Conservation (phyloP, 2,797 vertebrate species). For the Crypturellus tataupa region DNA sequence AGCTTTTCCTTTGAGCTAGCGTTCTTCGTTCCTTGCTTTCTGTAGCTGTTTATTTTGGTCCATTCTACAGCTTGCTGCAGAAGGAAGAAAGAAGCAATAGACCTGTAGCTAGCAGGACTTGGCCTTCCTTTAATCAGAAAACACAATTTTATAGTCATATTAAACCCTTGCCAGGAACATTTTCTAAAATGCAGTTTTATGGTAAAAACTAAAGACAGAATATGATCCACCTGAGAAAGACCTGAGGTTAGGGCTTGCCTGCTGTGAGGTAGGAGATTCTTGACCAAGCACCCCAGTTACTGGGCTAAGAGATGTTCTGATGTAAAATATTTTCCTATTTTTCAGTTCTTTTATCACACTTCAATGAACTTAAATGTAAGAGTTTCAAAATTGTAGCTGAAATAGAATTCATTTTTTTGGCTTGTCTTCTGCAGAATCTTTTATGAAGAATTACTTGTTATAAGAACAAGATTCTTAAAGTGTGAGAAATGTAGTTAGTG, state of each 20-base stretch:
- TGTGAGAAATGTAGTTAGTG: neutral
- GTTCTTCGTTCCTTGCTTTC: neutral
- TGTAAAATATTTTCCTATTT: neutral
- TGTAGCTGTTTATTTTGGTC: neutral
- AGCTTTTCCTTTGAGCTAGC: neutral
- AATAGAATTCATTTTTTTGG: neutral
- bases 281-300: neutral
- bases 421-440: neutral
- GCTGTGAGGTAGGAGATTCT: neutral
- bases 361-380: neutral
- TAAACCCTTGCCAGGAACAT: neutral
- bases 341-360: neutral
- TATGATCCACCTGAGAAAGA: neutral
- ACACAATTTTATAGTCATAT: neutral
- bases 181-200: neutral
- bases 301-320: neutral
- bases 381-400: neutral
- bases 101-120: neutral
- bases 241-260: neutral
- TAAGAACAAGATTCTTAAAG: neutral
- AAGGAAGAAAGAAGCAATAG: neutral
- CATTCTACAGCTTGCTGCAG: neutral
- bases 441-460: neutral
- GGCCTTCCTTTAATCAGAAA: constrained; percentile 13
- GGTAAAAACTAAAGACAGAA: neutral